A percentile compares a stretch with the other conserved stretches of the same genome.
phyloP scores from a whole-genome alignment of 2,797 vertebrate genomes.

The Platalea minor region DNA sequence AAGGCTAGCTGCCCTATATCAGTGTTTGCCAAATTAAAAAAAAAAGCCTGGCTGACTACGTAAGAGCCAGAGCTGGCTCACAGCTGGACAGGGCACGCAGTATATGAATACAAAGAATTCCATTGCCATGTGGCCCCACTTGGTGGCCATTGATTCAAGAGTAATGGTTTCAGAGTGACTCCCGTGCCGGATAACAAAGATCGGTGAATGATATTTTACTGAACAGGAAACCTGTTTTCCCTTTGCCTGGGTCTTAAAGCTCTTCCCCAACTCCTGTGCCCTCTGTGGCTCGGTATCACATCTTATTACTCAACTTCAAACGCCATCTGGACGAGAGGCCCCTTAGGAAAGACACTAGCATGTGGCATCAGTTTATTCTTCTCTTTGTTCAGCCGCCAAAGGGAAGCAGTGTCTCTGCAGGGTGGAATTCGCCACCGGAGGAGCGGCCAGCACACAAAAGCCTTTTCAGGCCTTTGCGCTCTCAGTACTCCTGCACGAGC shows the following conservation, averaged over 20 bases:
- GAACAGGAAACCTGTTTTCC: neutral
- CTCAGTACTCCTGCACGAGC: neutral
- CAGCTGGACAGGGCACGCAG: neutral
- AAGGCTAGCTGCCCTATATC: neutral
- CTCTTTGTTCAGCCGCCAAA: neutral
- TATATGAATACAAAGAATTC: too few species aligned
- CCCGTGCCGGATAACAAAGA: neutral
- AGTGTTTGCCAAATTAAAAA: neutral
- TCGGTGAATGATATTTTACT: neutral
- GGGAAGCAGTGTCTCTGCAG: neutral
- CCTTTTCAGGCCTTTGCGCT: neutral
- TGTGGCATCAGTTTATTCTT: neutral
- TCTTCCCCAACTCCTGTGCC: neutral
- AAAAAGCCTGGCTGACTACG: neutral
- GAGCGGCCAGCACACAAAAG: neutral
- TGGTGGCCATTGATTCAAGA: neutral
- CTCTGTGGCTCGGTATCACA: neutral
- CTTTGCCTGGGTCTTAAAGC: neutral
- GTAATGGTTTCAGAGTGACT: neutral
- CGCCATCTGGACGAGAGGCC: neutral
- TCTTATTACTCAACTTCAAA: neutral
- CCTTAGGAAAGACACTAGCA: neutral
- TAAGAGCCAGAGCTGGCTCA: neutral
- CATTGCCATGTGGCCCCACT: neutral
- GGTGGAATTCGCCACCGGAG: neutral